phyloP scores from a whole-genome alignment of 2,113 vertebrate genomes.

The Gobio gobio region DNA sequence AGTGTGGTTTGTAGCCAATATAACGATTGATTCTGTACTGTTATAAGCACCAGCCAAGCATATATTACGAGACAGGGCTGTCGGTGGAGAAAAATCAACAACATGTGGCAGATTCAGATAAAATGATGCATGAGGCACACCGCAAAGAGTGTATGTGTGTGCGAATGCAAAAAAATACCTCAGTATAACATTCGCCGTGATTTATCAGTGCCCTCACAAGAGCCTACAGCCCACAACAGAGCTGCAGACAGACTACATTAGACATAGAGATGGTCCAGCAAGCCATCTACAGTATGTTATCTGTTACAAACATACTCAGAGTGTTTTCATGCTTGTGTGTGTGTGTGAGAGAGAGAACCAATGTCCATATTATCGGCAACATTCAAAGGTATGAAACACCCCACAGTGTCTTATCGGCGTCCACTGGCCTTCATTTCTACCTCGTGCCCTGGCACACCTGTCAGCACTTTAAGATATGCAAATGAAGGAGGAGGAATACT shows the following conservation, averaged over 20 bases:
- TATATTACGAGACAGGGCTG: slow-evolving; percentile 54
- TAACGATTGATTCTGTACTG: slow-evolving; percentile 52
- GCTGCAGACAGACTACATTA: slow-evolving; percentile 51
- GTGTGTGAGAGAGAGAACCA: slow-evolving; percentile 51
- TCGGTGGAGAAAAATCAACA: slow-evolving; percentile 55
- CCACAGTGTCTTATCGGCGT: slow-evolving; percentile 73
- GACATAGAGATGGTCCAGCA: slow-evolving; percentile 30
- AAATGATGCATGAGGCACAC: slow-evolving; percentile 56
- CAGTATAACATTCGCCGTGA: slow-evolving; percentile 45
- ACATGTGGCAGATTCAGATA: slow-evolving; percentile 53
- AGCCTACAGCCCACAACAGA: slow-evolving; percentile 37
- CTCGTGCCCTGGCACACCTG: slow-evolving; percentile 77
- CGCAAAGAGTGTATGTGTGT: slow-evolving; percentile 24
- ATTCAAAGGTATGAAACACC: slow-evolving; percentile 63
- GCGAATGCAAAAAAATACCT: slow-evolving; percentile 18
- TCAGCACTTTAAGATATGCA: slow-evolving; percentile 96
- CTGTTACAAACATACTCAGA: slow-evolving; percentile 40
- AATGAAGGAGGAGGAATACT: slow-evolving; percentile 93
- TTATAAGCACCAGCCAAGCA: slow-evolving; percentile 53
- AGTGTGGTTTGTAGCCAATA: slow-evolving; percentile 47
- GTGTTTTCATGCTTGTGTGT: slow-evolving; percentile 31
- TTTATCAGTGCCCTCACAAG: slow-evolving; percentile 51
- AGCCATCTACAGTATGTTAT: slow-evolving; percentile 21
- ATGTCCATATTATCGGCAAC: slow-evolving; percentile 68
- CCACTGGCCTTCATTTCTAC: slow-evolving; percentile 72